Base-by-base conservation (phyloP, 2,888 invertebrate genomes). In the Salpingus planirostris region DNA sequence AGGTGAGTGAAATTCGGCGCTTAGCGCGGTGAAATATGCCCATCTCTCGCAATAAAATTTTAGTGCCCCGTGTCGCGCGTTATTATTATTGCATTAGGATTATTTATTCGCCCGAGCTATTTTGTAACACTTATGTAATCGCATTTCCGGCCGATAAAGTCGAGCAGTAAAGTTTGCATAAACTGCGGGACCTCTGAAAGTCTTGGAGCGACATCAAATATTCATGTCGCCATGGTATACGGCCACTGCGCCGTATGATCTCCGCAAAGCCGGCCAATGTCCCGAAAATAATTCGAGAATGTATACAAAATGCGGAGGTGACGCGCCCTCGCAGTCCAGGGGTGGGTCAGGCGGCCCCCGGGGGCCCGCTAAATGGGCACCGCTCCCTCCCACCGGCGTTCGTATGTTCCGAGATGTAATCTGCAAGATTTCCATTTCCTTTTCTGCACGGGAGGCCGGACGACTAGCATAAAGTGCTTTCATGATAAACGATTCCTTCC, bases 401-500 rank as follows among this genome's bases (percentile, higher is more conserved):
- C n/a, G n/a, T n/a, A n/a, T n/a, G n/a, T n/a, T n/a, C n/a, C n/a
- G n/a, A n/a, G n/a, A n/a, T 23, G 31, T 36, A 36, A 31, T 39
- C 25, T n/a, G 29, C 18, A 29, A 22, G 30, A 33, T 32, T 33
- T 27, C 28, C 29, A 32, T 36, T 24, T 39, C 33, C 27, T n/a
- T n/a, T n/a, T n/a, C n/a, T n/a, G n/a, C n/a, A n/a, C n/a, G n/a
- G n/a, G n/a, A n/a, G n/a, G n/a, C n/a, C 23, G 12, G 38, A 31
- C 25, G 26, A 27, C 25, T 12, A 7, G 27, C 21, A 26, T 28
- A 38, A n/a, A 36, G 39, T 39, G 36, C 39, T 27, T 38, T 35
- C 32, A 37, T 44, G 38, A 44, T 39, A 42, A 44, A 44, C 39
- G 41, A 37, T 39, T 39, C 38, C 38, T 38, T 29, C 36, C 32